Evolutionary conservation across 2,888 invertebrate genomes (phyloP), one percentile per base, ranked within the genome.

Genomic region (Schizaphis graminum): DNA sequence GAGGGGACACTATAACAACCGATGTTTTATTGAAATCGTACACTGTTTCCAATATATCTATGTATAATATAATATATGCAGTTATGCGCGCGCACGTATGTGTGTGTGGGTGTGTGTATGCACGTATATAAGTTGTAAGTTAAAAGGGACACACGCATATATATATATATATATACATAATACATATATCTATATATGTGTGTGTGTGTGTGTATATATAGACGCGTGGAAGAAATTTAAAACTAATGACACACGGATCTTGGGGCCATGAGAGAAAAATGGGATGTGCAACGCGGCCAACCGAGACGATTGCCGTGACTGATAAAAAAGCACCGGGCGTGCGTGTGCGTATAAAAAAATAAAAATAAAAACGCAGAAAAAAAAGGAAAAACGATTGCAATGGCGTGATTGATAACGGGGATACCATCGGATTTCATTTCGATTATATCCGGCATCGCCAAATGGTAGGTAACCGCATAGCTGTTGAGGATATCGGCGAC

Each of bases 391-490:
- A 91, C 94, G 90, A 86, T 94, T 67, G 94, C 47, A 86, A 91
- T 26, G 94, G 86, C 90, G 94, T 94, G 94, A 94, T 94, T 94
- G 91, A 94, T 94, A 94, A 94, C 86, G 91, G 94, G 24, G 88
- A 90, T 90, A 86, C 90, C 84, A 87, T 90, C 41, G 90, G 94
- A 94, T 94, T 94, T 87, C 94, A 87, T 94, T 94, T 94, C 94
- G 94, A 94, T 94, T 94, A 94, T 85, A 90, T 92, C 87, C 92
- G 49, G 88, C 87, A 28, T 49, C 47, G 61, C 67, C 92, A n/a
- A 92, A 92, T 49, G 92, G 92, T 77, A 91, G 87, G 87, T 92
- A 92, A 87, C 61, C 92, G 88, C 88, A 57, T 44, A 16, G 44
- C 86, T 41, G 26, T 26, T 28, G 85, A 44, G 85, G 86, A n/a